Conservation (phyloP, 2,797 vertebrate genomes). For the Eulemur coronatus region DNA sequence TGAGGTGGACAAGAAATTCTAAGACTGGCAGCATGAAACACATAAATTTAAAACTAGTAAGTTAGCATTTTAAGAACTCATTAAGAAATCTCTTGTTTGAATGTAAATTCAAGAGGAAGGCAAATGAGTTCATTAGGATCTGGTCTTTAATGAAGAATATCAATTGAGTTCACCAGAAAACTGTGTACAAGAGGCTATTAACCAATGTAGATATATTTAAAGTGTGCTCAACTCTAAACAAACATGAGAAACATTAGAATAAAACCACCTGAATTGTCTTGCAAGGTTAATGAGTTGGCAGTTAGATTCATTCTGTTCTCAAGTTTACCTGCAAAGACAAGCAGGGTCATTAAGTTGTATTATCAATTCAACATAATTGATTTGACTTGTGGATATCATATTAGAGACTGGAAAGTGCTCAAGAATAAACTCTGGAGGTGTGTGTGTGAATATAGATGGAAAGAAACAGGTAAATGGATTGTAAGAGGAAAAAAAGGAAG, state of each 20-base stretch:
- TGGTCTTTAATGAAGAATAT: constrained; percentile 79
- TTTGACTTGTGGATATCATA: constrained; percentile 66
- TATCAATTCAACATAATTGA: constrained; percentile 79
- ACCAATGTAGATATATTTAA: constrained; percentile 60
- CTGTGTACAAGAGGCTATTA: constrained; percentile 71
- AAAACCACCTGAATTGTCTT: constrained; percentile 79
- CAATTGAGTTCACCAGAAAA: constrained; percentile 74
- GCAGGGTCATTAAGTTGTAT: constrained; percentile 77
- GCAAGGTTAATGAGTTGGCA: constrained; percentile 82
- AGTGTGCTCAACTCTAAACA: constrained; percentile 62
- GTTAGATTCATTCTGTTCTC: constrained; percentile 79
- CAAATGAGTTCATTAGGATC: constrained; percentile 62
- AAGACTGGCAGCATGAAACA: constrained; percentile 4
- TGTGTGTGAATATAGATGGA: constrained; percentile 31
- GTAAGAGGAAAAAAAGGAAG: constrained; percentile 27
- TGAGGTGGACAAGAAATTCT: constrained; percentile 22
- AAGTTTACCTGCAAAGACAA: constrained; percentile 81
- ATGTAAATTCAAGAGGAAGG: constrained; percentile 72
- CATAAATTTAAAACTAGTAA: constrained; percentile 32
- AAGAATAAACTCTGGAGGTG: constrained; percentile 70
- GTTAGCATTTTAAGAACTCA: constrained; percentile 68
- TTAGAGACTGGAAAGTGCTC: constrained; percentile 51
- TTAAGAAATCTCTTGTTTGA: constrained; percentile 70
- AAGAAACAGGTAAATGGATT: constrained; percentile 64
- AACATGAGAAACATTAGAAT: constrained; percentile 70